Percentiles rank a stretch among this genome's conserved stretches.
phyloP scores from a whole-genome alignment of 2,888 invertebrate genomes.

The Lycaena phlaeas region DNA sequence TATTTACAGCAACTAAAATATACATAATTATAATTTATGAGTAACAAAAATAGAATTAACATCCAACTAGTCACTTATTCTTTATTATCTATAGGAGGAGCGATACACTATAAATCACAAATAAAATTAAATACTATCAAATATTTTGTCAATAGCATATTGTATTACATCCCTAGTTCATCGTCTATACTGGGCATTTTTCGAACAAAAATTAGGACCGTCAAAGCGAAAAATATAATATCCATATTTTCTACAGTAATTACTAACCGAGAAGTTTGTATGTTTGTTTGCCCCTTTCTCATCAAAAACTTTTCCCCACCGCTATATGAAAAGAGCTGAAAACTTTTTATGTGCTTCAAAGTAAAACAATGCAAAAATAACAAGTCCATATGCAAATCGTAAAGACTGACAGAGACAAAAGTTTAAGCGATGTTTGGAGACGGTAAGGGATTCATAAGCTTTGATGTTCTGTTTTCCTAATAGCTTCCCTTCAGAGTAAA shows the following conservation, averaged over 20 bases:
- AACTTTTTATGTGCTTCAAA: constrained; percentile 8
- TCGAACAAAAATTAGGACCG: too few species aligned
- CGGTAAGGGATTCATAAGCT: constrained; percentile 8
- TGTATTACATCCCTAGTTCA: too few species aligned
- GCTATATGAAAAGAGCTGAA: constrained; percentile 1
- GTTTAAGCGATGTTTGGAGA: constrained; percentile 7
- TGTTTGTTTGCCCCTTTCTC: constrained; percentile 8
- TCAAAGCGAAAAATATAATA: too few species aligned
- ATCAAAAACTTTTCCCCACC: constrained; percentile 6
- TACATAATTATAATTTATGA: too few species aligned
- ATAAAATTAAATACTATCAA: too few species aligned
- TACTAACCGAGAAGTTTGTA: constrained; percentile 1
- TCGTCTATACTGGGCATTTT: too few species aligned
- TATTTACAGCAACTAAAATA: too few species aligned
- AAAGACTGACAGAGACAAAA: constrained; percentile 9
- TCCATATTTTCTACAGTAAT: neutral
- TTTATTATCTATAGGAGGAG: too few species aligned
- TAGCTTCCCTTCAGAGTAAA: constrained; percentile 6
- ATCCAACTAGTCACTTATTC: too few species aligned
- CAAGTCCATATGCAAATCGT: constrained; percentile 10
- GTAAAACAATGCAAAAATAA: constrained; percentile 13
- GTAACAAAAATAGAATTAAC: too few species aligned
- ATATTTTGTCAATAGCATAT: too few species aligned
- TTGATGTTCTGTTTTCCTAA: constrained; percentile 7
- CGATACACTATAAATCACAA: too few species aligned